Conservation (phyloP, 2,888 invertebrate species). For the Hemistola chrysoprasaria region DNA sequence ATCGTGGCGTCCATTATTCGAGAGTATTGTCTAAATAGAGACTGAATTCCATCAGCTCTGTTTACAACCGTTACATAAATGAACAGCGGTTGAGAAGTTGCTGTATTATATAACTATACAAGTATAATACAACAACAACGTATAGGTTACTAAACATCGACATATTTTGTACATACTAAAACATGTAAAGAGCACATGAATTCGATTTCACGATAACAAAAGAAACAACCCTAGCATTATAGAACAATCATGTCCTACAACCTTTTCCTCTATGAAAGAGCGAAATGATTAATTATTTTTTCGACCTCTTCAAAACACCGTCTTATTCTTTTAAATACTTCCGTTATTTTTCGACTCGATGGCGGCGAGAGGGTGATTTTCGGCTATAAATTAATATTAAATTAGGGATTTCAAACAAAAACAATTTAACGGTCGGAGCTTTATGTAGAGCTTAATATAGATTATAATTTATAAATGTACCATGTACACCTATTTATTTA, state of each 20-base stretch:
- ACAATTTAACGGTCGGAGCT: conserved; percentile 35
- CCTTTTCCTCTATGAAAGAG: conserved; percentile 75
- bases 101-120: conserved; percentile 20
- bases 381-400: conserved; percentile 75
- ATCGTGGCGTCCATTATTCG: conserved; percentile 76
- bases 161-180: no score
- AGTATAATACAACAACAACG: no score
- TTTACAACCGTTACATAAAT: conserved; percentile 47
- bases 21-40: conserved; percentile 71
- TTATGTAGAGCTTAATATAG: conserved; percentile 1
- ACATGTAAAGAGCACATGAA: conserved; percentile 30
- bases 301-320: conserved; percentile 80
- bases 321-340: conserved; percentile 79
- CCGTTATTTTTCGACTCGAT: conserved; percentile 80
- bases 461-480: no score
- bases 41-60: conserved; percentile 51
- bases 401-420: conserved; percentile 64
- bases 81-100: conserved; percentile 40
- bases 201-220: conserved; percentile 57
- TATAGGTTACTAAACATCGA: no score
- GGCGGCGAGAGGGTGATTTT: conserved; percentile 71
- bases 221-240: conserved; percentile 66
- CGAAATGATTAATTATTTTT: conserved; percentile 78
- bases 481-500: no score
- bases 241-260: conserved; percentile 74